Evolutionary conservation across 2,797 vertebrate genomes (phyloP).

Genomic region (Myotis myotis): DNA sequence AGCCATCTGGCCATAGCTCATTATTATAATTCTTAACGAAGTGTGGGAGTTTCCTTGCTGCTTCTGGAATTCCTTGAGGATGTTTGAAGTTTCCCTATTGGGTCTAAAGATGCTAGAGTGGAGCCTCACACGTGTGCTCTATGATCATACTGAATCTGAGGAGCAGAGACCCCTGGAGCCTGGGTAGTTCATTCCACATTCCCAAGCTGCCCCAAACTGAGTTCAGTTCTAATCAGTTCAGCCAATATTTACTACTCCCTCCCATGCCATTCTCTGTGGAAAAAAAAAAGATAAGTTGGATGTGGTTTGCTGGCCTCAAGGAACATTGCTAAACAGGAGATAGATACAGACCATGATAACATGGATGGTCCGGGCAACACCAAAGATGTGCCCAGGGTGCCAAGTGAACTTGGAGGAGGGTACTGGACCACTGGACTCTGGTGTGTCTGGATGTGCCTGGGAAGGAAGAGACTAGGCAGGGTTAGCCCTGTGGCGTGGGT

Average conservation of each 20-base stretch:
- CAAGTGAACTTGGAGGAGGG: not conserved
- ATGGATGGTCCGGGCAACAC: not conserved
- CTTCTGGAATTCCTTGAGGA: not conserved
- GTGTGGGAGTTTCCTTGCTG: not conserved
- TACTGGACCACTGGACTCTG: not conserved
- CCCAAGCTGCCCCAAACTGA: not conserved
- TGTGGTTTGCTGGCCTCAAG: not conserved
- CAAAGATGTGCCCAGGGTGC: not conserved
- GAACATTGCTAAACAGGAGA: not conserved
- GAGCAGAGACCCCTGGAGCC: too few species aligned
- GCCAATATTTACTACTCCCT: not conserved
- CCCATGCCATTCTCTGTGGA: not conserved
- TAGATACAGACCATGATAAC: not conserved
- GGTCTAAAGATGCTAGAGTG: not conserved
- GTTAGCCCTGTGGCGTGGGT: not conserved
- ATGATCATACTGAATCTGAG: not conserved
- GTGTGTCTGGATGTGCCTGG: not conserved
- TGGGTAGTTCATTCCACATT: not conserved
- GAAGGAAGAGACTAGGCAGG: not conserved
- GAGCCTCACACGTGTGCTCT: not conserved
- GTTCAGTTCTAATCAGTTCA: not conserved
- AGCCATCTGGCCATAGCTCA: not conserved
- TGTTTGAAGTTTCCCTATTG: not conserved
- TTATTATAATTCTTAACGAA: not conserved
- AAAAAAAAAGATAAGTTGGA: too few species aligned